Evolutionary conservation across 2,113 vertebrate genomes (phyloP), one percentile per base, ranked within the genome.

Genomic region (Heterotilapia buettikoferi): DNA sequence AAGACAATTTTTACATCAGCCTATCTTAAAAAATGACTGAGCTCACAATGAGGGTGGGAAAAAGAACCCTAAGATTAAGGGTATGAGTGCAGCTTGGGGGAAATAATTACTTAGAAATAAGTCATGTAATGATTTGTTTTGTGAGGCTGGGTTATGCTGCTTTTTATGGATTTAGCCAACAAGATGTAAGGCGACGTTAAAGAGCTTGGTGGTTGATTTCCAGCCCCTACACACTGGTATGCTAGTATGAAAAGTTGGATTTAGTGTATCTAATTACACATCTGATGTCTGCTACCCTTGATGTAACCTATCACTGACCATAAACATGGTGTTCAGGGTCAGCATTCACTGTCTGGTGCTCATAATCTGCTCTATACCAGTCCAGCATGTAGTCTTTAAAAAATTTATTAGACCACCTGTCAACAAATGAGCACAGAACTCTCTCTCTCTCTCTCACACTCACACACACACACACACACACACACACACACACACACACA

Each of bases 401-500:
- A 33, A 10, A 18, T 18, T 7, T 61, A 31, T 61, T 61, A 61
- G 14, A 33, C 57, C 57, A 31, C 57, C 8, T 61, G 26, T 61
- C 26, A 61, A 18, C 31, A 61, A 61, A 29, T 2, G 54, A 57
- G 13, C 54, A 57, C 54, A 29, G 12, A 29, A 5, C 54, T 7
- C 54, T 2, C 11, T 24, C n/a, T 4, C 53, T 2, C 52, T 18
- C 45, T 3, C 40, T 43, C 40, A 6, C 40, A 3, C 40, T 3
- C 40, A 1, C 38, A 5, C 40, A 12, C 11, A 12, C 38, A 40
- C 38, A 5, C 10, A 12, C 38, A 11, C 38, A 11, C 38, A 38
- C 38, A 5, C 38, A 11, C 38, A 1, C 47, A 3, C 45, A 1
- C 4, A 4, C 40, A 6, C n/a, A n/a, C n/a, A n/a, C n/a, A n/a